Evolutionary conservation across 2,888 invertebrate species (phyloP).

Genomic region (Apoderus coryli): DNA sequence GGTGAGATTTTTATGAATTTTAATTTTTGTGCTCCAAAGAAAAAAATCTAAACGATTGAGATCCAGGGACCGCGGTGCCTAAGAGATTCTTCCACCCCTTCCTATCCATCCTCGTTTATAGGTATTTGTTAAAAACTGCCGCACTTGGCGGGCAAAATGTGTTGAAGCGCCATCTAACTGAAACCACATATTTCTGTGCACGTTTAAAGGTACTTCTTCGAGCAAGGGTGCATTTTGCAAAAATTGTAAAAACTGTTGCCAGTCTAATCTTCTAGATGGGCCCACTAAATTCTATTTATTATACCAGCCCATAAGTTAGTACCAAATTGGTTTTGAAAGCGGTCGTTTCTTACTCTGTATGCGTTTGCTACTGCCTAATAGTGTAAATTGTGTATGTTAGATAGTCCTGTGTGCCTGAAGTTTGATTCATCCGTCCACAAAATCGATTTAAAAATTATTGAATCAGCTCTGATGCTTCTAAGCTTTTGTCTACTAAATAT

Average conservation of each 20-base stretch:
- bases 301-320: slow-evolving; percentile 1
- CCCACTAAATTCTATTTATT: neutral
- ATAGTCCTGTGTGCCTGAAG: slow-evolving; percentile 1
- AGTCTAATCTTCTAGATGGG: neutral
- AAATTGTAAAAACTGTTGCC: neutral
- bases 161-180: neutral
- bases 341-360: neutral
- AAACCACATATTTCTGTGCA: slow-evolving; percentile 1
- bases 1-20: no score
- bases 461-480: neutral
- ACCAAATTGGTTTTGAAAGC: neutral
- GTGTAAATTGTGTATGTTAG: slow-evolving; percentile 1
- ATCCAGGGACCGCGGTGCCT: neutral
- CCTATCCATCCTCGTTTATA: neutral
- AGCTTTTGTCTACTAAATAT: neutral
- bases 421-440: slow-evolving; percentile 3
- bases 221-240: neutral
- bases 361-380: slow-evolving; percentile 1
- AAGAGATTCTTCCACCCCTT: neutral
- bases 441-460: neutral
- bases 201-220: neutral
- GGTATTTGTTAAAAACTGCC: neutral
- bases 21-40: no score
- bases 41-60: slow-evolving; percentile 1
- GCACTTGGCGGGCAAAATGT: neutral